Evolutionary conservation across 2,888 invertebrate species (phyloP).

Genomic region (Macaria liturata): DNA sequence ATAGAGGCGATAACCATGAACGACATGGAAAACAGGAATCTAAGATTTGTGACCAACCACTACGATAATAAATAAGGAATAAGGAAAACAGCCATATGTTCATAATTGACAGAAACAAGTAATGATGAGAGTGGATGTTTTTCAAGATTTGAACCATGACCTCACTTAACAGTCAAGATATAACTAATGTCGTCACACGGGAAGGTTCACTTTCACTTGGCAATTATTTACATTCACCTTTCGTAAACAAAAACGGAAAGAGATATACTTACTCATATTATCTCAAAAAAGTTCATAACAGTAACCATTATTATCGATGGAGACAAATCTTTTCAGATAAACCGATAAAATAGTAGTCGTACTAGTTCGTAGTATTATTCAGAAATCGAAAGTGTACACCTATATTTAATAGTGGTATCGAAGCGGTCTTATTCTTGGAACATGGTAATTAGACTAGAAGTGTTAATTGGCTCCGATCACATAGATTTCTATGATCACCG

Average conservation of each 20-base stretch:
- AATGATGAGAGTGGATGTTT: slow-evolving; percentile 4
- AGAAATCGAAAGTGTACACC: slow-evolving; percentile 9
- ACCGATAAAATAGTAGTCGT: too few relatives aligned
- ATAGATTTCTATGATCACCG: slow-evolving; percentile 30
- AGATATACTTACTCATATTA: too few relatives aligned
- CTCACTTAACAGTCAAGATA: slow-evolving; percentile 24
- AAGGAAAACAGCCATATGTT: too few relatives aligned
- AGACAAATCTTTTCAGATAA: too few relatives aligned
- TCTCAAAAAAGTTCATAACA: too few relatives aligned
- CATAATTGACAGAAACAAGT: too few relatives aligned
- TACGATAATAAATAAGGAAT: too few relatives aligned
- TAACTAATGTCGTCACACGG: slow-evolving; percentile 11
- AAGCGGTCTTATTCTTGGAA: slow-evolving; percentile 17
- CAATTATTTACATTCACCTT: slow-evolving; percentile 7
- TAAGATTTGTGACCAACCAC: too few relatives aligned
- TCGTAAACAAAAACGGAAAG: too few relatives aligned
- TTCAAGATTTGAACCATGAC: slow-evolving; percentile 32
- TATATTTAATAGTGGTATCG: slow-evolving; percentile 4
- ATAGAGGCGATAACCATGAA: too few relatives aligned
- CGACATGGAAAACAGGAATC: too few relatives aligned
- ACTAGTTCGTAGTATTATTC: not conserved
- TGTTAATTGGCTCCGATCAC: slow-evolving; percentile 25
- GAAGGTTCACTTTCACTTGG: slow-evolving; percentile 30
- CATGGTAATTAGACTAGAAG: slow-evolving; percentile 26
- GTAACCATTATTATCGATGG: too few relatives aligned